A percentile compares a stretch with the other conserved stretches of the same genome.
These are phyloP conservation scores for Meteorus sp. DNA, from an alignment of 1,140 invertebrate genomes.

Conservation along the genomic window DNA sequence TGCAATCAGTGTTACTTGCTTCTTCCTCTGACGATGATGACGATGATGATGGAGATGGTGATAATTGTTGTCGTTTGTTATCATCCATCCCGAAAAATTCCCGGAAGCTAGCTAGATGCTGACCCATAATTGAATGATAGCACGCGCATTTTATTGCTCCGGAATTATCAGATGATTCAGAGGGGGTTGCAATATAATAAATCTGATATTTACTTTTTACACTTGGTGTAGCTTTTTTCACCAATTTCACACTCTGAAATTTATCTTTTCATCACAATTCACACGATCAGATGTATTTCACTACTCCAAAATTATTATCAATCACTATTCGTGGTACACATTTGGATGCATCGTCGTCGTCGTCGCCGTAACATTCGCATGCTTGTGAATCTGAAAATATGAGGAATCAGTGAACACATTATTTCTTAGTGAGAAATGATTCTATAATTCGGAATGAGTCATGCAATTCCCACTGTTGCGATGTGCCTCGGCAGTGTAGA, in stretches of 20 bases:
- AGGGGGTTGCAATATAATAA: neutral
- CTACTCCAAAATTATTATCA: no score
- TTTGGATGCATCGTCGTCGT: no score
- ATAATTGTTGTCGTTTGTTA: constrained; percentile 38
- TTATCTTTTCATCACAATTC: neutral
- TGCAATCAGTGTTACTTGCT: neutral
- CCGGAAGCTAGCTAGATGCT: constrained; percentile 59
- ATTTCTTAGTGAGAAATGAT: constrained; percentile 21
- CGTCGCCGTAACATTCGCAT: no score
- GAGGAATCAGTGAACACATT: constrained; percentile 5
- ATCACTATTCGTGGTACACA: no score
- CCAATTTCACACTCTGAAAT: neutral
- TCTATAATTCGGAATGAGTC: constrained; percentile 23
- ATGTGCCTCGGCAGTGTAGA: neutral
- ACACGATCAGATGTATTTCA: neutral
- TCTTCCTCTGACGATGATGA: neutral
- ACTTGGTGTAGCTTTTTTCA: neutral
- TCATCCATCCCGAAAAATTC: constrained; percentile 56
- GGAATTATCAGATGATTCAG: constrained; percentile 7
- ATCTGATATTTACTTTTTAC: neutral
- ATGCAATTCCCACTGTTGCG: neutral
- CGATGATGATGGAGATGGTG: constrained; percentile 25
- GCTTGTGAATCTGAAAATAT: constrained; percentile 17
- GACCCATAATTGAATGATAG: constrained; percentile 53
- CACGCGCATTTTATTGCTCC: constrained; percentile 50